These are phyloP conservation scores for Sisor rabdophorus DNA, from an alignment of 2,113 vertebrate genomes.

Conservation along the genomic window DNA sequence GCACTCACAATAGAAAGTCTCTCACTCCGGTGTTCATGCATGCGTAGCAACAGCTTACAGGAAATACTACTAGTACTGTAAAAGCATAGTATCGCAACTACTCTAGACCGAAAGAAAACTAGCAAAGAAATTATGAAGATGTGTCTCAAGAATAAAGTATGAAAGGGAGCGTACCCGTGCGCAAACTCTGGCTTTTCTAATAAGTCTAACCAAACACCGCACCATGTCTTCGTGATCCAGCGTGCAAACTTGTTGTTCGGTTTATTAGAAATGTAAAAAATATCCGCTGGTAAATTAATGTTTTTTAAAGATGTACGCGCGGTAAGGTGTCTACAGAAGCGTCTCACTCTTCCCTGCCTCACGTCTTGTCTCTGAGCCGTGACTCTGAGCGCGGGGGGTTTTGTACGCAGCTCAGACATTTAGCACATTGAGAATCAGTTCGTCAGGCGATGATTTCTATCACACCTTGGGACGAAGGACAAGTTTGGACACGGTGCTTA, in stretches of 20 bases:
- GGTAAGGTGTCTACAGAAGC: background rate
- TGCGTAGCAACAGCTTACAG: background rate
- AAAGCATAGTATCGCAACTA: background rate
- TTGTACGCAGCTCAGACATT: constrained; percentile 43
- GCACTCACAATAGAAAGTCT: background rate
- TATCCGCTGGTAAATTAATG: too few species aligned
- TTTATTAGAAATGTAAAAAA: background rate
- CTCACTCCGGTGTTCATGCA: background rate
- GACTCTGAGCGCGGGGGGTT: constrained; percentile 44
- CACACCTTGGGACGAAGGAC: constrained; percentile 51
- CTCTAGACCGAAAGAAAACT: background rate
- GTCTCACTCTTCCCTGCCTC: background rate
- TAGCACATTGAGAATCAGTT: constrained; percentile 41
- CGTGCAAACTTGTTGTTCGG: background rate
- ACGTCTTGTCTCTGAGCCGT: background rate
- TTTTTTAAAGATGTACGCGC: background rate
- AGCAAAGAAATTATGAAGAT: background rate
- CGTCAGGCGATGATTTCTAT: constrained; percentile 32
- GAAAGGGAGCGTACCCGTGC: background rate
- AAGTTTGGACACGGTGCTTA: constrained; percentile 60
- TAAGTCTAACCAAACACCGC: background rate
- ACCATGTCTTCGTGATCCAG: background rate
- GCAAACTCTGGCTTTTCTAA: background rate
- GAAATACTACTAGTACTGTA: background rate
- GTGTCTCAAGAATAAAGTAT: background rate